Conservation (phyloP, 2,888 invertebrate species). For the Chrysopilus asiliformis region DNA sequence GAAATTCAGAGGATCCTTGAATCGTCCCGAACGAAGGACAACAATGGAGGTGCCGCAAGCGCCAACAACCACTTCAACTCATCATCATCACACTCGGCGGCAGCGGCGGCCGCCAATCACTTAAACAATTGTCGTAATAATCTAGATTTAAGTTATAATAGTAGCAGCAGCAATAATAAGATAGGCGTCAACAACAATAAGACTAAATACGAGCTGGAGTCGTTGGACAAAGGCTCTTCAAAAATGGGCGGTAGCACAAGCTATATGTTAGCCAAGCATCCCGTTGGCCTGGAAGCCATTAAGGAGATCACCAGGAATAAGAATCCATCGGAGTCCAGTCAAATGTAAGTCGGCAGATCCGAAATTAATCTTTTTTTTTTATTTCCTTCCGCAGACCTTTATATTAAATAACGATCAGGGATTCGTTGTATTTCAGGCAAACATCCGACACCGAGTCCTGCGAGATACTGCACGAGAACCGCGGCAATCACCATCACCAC, state of each 20-base stretch:
- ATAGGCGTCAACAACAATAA: constrained; percentile 30
- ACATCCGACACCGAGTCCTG: constrained; percentile 36
- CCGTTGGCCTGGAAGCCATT: constrained; percentile 65
- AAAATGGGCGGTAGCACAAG: constrained; percentile 33
- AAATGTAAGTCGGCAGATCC: constrained; percentile 35
- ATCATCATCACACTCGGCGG: constrained; percentile 4
- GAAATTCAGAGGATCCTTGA: constrained; percentile 67
- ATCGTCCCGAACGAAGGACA: constrained; percentile 26
- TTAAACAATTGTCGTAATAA: constrained; percentile 25
- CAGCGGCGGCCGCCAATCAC: constrained; percentile 13
- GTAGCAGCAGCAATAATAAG: constrained; percentile 31
- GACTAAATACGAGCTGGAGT: constrained; percentile 23
- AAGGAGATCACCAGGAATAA: constrained; percentile 56
- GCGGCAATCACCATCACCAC: constrained; percentile 14
- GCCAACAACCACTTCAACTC: constrained; percentile 9
- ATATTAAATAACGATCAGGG: too few species aligned
- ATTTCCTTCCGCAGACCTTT: background rate
- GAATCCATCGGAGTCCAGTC: constrained; percentile 38
- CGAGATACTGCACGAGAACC: constrained; percentile 34
- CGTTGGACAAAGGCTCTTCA: constrained; percentile 19
- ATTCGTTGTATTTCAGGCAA: constrained; percentile 28
- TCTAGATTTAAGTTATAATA: constrained; percentile 28
- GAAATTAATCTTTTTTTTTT: background rate
- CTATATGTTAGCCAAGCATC: constrained; percentile 41
- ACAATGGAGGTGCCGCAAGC: too few species aligned